phyloP scores from a whole-genome alignment of 2,113 vertebrate genomes.

The Crotalus horridus region DNA sequence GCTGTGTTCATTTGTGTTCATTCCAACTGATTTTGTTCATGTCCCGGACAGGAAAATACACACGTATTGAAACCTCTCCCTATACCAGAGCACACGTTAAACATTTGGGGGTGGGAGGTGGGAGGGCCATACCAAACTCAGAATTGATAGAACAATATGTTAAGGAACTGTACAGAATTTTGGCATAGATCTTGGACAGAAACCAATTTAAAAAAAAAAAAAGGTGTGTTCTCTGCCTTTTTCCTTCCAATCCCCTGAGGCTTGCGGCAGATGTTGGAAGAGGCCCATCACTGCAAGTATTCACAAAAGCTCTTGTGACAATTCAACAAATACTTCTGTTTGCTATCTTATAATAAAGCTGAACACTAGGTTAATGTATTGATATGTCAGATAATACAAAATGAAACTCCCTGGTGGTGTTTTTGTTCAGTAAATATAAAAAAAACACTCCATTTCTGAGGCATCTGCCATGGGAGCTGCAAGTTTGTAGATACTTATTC shows the following conservation, averaged over 20 bases:
- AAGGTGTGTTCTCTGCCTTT: not conserved
- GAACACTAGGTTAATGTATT: not conserved
- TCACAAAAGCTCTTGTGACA: not conserved
- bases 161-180: not conserved
- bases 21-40: not conserved
- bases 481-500: not conserved
- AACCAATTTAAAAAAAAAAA: not conserved
- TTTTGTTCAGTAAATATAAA: not conserved
- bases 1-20: not conserved
- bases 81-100: not conserved
- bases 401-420: not conserved
- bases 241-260: not conserved
- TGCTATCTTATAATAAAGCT: not conserved
- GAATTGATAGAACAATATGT: not conserved
- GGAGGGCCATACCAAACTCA: not conserved
- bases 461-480: not conserved
- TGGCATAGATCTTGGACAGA: not conserved
- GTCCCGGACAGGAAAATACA: not conserved
- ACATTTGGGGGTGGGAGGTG: not conserved
- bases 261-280: not conserved
- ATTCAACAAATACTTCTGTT: not conserved
- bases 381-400: not conserved
- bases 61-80: not conserved
- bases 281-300: not conserved
- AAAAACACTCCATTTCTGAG: not conserved